These are phyloP conservation scores for Ifrita kowaldi DNA, from an alignment of 2,113 vertebrate genomes.

Conservation along the genomic window DNA sequence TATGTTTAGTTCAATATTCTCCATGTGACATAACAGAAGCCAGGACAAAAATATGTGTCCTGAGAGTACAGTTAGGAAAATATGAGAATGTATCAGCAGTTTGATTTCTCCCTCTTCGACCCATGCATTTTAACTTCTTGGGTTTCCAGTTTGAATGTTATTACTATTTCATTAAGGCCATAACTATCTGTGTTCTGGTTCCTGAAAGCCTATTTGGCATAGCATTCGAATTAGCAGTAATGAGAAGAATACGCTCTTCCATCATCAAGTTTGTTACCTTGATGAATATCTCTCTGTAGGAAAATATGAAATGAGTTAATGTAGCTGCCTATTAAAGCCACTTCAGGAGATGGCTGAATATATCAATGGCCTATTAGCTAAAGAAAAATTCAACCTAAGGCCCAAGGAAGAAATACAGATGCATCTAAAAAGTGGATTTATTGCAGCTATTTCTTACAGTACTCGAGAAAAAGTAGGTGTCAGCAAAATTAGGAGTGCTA, in stretches of 20 bases:
- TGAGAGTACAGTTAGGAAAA: constrained; percentile 41
- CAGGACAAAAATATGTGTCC: constrained; percentile 41
- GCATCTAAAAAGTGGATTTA: constrained; percentile 3
- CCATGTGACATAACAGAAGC: constrained; percentile 23
- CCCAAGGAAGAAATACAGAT: constrained; percentile 2
- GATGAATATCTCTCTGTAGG: constrained; percentile 39
- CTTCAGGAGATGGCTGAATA: constrained; percentile 1
- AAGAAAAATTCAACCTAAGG: not conserved
- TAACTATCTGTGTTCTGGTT: constrained; percentile 17
- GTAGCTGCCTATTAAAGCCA: constrained; percentile 8
- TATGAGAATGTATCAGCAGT: constrained; percentile 13
- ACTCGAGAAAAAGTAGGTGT: not conserved
- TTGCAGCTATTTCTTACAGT: not conserved
- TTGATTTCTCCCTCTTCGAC: not conserved
- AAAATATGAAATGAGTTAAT: constrained; percentile 28
- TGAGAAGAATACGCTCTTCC: not conserved
- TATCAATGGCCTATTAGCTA: not conserved
- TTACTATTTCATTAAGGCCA: constrained; percentile 35
- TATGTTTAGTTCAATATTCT: constrained; percentile 48
- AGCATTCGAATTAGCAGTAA: constrained; percentile 10
- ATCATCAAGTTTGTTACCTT: constrained; percentile 43
- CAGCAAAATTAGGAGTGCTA: not conserved
- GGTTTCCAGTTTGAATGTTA: constrained; percentile 12
- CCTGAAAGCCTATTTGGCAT: constrained; percentile 54
- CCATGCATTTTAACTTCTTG: not conserved